Evolutionary conservation across 2,797 vertebrate species (phyloP).

Genomic region (Karalla daura): DNA sequence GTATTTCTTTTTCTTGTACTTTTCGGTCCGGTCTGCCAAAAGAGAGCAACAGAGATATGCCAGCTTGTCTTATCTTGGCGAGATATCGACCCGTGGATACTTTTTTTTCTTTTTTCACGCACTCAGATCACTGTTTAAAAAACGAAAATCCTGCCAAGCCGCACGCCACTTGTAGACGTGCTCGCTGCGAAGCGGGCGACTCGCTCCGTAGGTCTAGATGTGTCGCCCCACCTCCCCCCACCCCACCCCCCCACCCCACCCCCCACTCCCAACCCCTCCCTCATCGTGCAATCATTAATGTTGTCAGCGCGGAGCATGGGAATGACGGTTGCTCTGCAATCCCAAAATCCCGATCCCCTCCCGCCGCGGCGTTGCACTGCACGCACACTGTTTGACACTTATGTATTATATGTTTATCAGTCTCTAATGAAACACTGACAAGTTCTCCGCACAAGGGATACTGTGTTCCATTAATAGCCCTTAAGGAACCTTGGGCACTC

Average conservation of each 20-base stretch:
- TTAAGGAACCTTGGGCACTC: constrained; percentile 82
- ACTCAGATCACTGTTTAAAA: constrained; percentile 54
- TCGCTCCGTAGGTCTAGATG: constrained; percentile 38
- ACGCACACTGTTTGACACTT: constrained; percentile 76
- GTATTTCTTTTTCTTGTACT: constrained; percentile 72
- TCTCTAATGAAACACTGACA: constrained; percentile 85
- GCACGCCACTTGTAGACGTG: constrained; percentile 34
- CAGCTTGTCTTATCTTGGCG: constrained; percentile 45
- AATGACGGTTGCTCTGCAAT: constrained; percentile 63
- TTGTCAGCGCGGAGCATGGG: constrained; percentile 68
- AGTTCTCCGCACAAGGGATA: constrained; percentile 76
- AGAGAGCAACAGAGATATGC: constrained; percentile 51
- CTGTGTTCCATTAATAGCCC: constrained; percentile 82
- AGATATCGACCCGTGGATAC: constrained; percentile 40
- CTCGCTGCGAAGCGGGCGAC: constrained; percentile 20
- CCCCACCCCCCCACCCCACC: too few species aligned
- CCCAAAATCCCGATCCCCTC: constrained; percentile 71
- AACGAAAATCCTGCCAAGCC: constrained; percentile 39
- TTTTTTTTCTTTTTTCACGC: too few species aligned
- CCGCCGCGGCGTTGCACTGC: constrained; percentile 52
- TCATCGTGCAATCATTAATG: constrained; percentile 67
- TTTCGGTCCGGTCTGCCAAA: constrained; percentile 42
- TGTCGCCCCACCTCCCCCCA: constrained; percentile 9
- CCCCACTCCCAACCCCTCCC: too few species aligned
- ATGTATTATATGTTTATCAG: constrained; percentile 84